Evolutionary conservation across 2,797 vertebrate genomes (phyloP).

Genomic region (Gastrophryne carolinensis): DNA sequence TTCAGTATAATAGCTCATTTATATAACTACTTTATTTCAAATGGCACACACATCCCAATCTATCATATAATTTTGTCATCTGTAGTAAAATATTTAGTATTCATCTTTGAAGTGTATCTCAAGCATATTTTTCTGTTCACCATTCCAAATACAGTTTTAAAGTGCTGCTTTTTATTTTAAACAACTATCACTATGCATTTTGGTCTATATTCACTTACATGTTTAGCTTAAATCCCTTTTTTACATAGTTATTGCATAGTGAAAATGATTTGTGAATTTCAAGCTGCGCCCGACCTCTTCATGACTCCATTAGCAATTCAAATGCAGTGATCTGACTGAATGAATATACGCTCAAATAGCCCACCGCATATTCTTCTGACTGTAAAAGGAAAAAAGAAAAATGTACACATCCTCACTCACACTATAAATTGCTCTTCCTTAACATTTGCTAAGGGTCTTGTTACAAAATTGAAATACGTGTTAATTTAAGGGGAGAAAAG

Average conservation of each 20-base stretch:
- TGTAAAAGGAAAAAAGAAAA: slow-evolving; percentile 29
- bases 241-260: slow-evolving; percentile 50
- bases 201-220: slow-evolving; percentile 41
- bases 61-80: neutral
- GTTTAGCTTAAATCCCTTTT: slow-evolving; percentile 45
- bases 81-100: neutral
- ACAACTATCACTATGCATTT: slow-evolving; percentile 38
- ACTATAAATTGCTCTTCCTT: slow-evolving; percentile 38
- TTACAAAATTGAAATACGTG: slow-evolving; percentile 43
- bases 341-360: slow-evolving; percentile 46
- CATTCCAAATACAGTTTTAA: neutral
- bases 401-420: slow-evolving; percentile 26
- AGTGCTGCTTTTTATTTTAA: slow-evolving; percentile 9
- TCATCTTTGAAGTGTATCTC: slow-evolving; percentile 3
- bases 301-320: slow-evolving; percentile 54
- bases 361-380: slow-evolving; percentile 30
- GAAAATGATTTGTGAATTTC: slow-evolving; percentile 52
- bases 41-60: neutral
- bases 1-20: neutral
- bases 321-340: slow-evolving; percentile 45
- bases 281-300: slow-evolving; percentile 51
- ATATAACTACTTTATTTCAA: neutral
- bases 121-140: neutral
- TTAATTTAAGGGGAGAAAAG: no score
- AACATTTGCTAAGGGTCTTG: slow-evolving; percentile 19